These are phyloP conservation scores for Andrena minutula DNA, from an alignment of 2,888 invertebrate genomes.

Conservation along the genomic window DNA sequence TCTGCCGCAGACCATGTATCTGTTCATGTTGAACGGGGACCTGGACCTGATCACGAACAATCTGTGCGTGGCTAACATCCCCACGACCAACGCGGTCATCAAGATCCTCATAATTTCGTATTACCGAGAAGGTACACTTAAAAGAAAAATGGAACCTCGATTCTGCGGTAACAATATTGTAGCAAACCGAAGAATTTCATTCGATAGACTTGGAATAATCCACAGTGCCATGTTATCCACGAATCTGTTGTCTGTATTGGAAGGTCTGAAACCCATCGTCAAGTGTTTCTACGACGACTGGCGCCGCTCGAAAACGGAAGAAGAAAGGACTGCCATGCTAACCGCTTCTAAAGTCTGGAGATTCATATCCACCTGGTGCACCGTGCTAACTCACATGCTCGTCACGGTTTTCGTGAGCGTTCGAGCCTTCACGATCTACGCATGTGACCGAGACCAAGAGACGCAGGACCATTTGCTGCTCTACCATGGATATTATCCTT, in stretches of 20 bases:
- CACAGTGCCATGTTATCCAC: neutral
- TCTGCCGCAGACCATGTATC: conserved; percentile 68
- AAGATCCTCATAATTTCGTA: conserved; percentile 71
- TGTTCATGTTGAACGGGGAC: conserved; percentile 65
- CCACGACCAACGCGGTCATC: conserved; percentile 65
- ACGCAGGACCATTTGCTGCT: conserved; percentile 14
- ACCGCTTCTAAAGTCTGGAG: conserved; percentile 22
- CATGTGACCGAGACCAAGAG: conserved; percentile 1
- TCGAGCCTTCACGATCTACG: conserved; percentile 9
- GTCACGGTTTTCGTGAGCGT: conserved; percentile 9
- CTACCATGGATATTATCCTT: conserved; percentile 61
- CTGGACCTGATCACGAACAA: conserved; percentile 69
- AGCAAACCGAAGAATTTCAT: neutral
- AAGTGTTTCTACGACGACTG: conserved; percentile 57
- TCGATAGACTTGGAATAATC: neutral
- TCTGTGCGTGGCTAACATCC: conserved; percentile 68
- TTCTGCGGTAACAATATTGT: neutral
- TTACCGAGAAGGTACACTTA: conserved; percentile 62
- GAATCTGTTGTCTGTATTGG: neutral
- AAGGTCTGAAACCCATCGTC: conserved; percentile 54
- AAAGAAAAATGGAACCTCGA: neutral
- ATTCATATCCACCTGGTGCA: conserved; percentile 48
- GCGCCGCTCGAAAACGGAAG: neutral
- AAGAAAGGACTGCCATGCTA: conserved; percentile 42
- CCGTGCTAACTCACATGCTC: no score